Conservation (phyloP, 2,888 invertebrate genomes). For the Phorcus lineatus region DNA sequence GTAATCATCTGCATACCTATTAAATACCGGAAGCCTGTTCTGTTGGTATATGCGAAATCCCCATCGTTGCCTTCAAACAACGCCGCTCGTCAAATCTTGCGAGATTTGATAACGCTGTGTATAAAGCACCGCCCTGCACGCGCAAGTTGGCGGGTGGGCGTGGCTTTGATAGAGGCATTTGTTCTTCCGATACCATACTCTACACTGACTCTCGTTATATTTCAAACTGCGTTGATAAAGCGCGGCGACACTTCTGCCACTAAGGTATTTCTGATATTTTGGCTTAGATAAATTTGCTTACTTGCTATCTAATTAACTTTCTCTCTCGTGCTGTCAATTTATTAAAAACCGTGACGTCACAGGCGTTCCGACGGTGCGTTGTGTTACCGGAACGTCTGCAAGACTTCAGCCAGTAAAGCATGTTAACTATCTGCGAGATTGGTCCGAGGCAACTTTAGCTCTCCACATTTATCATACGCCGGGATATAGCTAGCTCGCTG, state of each 20-base stretch:
- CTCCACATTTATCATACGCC: not conserved
- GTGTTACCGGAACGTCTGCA: not conserved
- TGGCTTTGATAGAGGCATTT: not conserved
- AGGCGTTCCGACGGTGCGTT: constrained; percentile 20
- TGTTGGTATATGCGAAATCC: constrained; percentile 7
- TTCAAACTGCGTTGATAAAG: not conserved
- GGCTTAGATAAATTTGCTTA: constrained; percentile 42
- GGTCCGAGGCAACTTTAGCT: not conserved
- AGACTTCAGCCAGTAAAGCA: not conserved
- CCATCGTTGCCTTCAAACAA: not conserved
- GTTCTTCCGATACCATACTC: not conserved
- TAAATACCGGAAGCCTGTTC: constrained; percentile 6
- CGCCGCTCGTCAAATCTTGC: constrained; percentile 18
- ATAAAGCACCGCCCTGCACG: constrained; percentile 9
- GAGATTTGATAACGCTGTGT: constrained; percentile 16
- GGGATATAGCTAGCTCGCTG: not conserved
- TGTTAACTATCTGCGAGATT: constrained; percentile 18
- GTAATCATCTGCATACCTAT: constrained; percentile 7
- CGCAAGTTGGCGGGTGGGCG: constrained; percentile 18
- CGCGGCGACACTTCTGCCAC: not conserved
- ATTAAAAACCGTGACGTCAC: constrained; percentile 26
- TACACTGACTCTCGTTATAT: not conserved
- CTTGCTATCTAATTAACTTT: constrained; percentile 43
- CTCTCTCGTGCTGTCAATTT: constrained; percentile 41
- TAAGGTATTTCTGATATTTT: not conserved